Percentiles rank a stretch among this genome's conserved stretches.
These are phyloP conservation scores for Spilarctia lutea DNA, from an alignment of 2,888 invertebrate genomes.

Conservation along the genomic window DNA sequence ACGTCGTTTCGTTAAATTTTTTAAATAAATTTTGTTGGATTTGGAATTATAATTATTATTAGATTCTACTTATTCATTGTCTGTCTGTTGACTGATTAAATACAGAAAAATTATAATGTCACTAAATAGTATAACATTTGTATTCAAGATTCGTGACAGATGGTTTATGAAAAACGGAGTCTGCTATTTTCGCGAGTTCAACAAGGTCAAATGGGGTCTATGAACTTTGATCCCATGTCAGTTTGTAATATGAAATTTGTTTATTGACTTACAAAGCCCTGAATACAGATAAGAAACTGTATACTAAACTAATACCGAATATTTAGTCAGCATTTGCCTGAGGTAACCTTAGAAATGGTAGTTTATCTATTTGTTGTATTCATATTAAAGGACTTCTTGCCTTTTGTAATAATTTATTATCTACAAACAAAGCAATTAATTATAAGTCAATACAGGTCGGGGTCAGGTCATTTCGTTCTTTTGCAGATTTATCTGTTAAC, in stretches of 20 bases:
- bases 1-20: not conserved
- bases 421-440: not conserved
- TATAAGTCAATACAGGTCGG: not conserved
- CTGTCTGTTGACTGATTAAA: not conserved
- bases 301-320: not conserved
- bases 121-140: not conserved
- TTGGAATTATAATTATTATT: not conserved
- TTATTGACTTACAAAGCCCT: slow-evolving; percentile 10
- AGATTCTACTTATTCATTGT: not conserved
- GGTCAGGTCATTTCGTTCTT: not conserved
- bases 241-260: slow-evolving; percentile 12
- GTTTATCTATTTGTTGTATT: not conserved
- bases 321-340: not conserved
- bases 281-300: slow-evolving; percentile 12
- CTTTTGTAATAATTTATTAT: not conserved
- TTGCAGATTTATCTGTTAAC: not conserved
- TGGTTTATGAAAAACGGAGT: not conserved
- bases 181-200: not conserved
- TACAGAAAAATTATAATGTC: not conserved
- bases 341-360: not conserved
- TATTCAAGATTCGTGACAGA: not conserved
- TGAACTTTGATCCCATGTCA: not conserved
- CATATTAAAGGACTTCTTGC: not conserved
- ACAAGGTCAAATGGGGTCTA: not conserved
- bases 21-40: not conserved